These are phyloP conservation scores for Opisthocomus hoazin DNA, from an alignment of 2,113 vertebrate species.

Conservation along the genomic window DNA sequence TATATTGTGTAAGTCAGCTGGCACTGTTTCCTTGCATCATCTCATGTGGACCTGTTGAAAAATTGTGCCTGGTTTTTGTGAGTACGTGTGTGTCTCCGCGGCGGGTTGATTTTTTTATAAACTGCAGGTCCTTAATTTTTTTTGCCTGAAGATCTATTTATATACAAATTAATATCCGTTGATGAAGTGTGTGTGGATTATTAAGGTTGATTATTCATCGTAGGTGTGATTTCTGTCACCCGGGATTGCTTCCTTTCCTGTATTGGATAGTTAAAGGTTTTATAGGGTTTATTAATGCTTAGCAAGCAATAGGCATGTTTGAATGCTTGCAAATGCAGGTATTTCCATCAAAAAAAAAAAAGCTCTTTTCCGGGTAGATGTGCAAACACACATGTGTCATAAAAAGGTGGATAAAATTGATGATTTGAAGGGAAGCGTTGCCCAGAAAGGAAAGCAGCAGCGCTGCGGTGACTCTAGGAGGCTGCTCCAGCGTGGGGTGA, in stretches of 20 bases:
- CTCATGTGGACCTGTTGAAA: not conserved
- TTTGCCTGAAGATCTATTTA: not conserved
- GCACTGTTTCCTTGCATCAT: not conserved
- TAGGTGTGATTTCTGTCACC: not conserved
- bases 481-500: rapidly evolving
- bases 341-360: not conserved
- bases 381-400: not conserved
- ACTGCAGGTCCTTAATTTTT: not conserved
- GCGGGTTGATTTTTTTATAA: not conserved
- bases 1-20: not conserved
- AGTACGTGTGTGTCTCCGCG: rapidly evolving
- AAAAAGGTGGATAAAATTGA: not conserved
- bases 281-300: not conserved
- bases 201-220: not conserved
- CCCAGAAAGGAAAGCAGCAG: not conserved
- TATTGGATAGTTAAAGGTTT: not conserved
- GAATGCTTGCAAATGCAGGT: not conserved
- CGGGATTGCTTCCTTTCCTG: not conserved
- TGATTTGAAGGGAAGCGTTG: not conserved
- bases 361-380: not conserved
- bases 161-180: not conserved
- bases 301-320: too few relatives aligned
- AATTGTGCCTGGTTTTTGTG: not conserved
- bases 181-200: not conserved
- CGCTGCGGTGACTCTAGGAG: rapidly evolving